Conservation (phyloP, 2,797 vertebrate species). For the Micrastur ruficollis region DNA sequence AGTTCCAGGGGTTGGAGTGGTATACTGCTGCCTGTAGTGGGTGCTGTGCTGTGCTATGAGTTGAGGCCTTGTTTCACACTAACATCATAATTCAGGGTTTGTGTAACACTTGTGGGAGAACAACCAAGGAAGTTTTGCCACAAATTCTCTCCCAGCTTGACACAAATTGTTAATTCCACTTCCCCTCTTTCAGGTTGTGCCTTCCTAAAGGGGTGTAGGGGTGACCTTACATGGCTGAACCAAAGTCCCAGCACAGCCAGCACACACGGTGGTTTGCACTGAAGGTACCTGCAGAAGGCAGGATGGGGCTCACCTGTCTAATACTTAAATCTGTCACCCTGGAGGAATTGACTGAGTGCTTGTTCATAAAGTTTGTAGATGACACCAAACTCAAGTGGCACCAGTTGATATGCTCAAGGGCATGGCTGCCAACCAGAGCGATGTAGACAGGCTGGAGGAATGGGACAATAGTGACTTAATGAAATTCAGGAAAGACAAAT, state of each 20-base stretch:
- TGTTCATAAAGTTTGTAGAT: neutral
- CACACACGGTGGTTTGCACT: neutral
- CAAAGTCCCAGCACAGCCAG: neutral
- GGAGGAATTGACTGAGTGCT: neutral
- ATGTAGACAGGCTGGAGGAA: neutral
- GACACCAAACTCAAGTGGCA: neutral
- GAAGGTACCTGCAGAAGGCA: neutral
- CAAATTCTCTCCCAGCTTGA: neutral
- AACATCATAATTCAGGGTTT: neutral
- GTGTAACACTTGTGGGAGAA: neutral
- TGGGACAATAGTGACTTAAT: neutral
- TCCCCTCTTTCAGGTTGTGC: neutral
- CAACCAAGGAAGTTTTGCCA: neutral
- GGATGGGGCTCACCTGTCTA: neutral
- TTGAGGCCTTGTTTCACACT: neutral
- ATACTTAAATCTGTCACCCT: neutral
- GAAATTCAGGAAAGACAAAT: neutral
- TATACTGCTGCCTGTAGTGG: neutral
- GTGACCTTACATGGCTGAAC: fast-evolving
- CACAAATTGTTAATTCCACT: neutral
- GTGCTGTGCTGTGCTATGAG: neutral
- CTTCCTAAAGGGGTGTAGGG: neutral
- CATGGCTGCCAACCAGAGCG: neutral
- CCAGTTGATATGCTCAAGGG: neutral
- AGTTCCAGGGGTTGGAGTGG: neutral